Base-by-base conservation (phyloP, 2,888 invertebrate genomes). In the Spatulosminthurus flaviceps region DNA sequence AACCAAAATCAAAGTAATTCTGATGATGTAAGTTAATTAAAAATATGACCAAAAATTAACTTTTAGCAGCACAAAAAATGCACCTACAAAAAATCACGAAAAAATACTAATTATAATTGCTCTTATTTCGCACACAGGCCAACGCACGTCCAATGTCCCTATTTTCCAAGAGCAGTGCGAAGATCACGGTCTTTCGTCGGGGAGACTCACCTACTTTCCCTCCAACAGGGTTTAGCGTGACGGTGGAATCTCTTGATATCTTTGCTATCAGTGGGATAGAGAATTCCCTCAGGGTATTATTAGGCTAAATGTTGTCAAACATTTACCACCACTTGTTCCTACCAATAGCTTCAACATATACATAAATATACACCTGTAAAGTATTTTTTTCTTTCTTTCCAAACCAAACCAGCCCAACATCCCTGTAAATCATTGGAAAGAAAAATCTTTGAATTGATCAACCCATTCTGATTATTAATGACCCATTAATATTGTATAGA, bases 111-210 rank as follows among this genome's bases (percentile, higher is more conserved):
- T 4, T 51, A 51, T 51, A 4, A 34, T 9, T 4, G 4, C 16
- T n/a, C 16, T 51, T 11, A 4, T 19, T 51, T 51, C 41, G 21
- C 22, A 67, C 64, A n/a, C 29, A 84, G 83, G 82, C 82, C 11
- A 83, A 84, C 79, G 80, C 83, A 28, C 75, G 83, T 29, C 83
- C 84, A 67, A 83, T 84, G 83, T 72, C 84, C 21, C 71, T 84
- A 21, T 78, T 84, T 16, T 80, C 82, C 41, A 83, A 78, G 78
- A 79, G 77, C n/a, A 81, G 75, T 71, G 84, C 83, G 19, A 81
- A 81, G 51, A 77, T 84, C 28, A 82, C 81, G 13, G 83, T 84
- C 9, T 83, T 79, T 41, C 73, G 83, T 43, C 81, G 80, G 61
- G 79, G 71, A 41, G 78, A 79, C 24, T 82, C 84, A 1, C 79